phyloP scores from a whole-genome alignment of 2,113 vertebrate species.

The Sturnira hondurensis region DNA sequence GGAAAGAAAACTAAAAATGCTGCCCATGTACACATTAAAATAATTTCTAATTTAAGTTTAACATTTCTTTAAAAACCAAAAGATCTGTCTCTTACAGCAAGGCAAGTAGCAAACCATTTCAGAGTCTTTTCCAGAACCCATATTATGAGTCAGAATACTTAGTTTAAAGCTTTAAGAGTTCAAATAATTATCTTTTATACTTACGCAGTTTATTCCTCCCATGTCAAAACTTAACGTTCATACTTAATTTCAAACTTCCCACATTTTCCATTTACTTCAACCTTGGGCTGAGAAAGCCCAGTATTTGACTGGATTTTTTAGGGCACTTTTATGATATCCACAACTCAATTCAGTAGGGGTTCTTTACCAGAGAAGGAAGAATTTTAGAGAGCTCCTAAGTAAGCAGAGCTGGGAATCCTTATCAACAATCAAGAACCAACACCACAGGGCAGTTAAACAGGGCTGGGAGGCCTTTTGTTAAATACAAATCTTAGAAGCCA shows the following conservation, averaged over 20 bases:
- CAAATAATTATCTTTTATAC: neutral
- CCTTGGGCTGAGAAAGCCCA: neutral
- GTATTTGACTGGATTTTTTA: slow-evolving; percentile 7
- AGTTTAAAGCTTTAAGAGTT: neutral
- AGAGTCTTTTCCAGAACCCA: neutral
- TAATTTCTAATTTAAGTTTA: too few species aligned
- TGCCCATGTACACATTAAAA: too few species aligned
- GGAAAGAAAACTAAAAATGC: neutral
- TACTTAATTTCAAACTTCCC: slow-evolving; percentile 25
- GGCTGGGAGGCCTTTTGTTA: neutral
- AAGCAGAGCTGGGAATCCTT: slow-evolving; percentile 31
- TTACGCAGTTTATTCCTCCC: slow-evolving; percentile 25
- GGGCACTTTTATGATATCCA: slow-evolving; percentile 13
- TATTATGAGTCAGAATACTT: neutral
- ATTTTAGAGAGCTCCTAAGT: neutral
- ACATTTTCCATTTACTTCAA: slow-evolving; percentile 33
- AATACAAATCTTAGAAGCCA: neutral
- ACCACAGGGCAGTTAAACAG: neutral
- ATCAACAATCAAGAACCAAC: slow-evolving; percentile 13
- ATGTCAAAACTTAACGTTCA: neutral
- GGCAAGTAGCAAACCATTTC: neutral
- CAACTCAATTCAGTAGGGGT: neutral
- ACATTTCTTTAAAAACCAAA: neutral
- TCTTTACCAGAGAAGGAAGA: neutral
- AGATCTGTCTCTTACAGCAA: neutral